Conservation (phyloP, 2,797 vertebrate genomes). For the Schizopygopsis pylzovi region DNA sequence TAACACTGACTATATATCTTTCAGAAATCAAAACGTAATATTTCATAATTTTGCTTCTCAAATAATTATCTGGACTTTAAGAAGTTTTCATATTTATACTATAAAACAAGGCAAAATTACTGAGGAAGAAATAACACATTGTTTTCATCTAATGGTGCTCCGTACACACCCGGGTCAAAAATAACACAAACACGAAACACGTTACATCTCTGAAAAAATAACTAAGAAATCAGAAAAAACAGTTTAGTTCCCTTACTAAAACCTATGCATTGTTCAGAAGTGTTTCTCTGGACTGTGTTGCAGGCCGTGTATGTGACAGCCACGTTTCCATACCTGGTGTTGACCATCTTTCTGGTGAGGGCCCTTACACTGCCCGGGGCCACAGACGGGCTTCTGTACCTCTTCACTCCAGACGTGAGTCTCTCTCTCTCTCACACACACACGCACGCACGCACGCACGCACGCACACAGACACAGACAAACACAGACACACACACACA, state of each 20-base stretch:
- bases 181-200: not conserved
- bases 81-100: too few species aligned
- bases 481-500: too few species aligned
- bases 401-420: slow-evolving; percentile 90
- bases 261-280: not conserved
- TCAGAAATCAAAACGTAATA: too few species aligned
- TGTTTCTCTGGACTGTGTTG: not conserved
- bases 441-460: not conserved
- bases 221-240: too few species aligned
- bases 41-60: too few species aligned
- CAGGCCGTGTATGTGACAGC: slow-evolving; percentile 90
- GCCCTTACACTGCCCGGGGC: slow-evolving; percentile 88
- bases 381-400: slow-evolving; percentile 79
- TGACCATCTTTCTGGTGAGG: slow-evolving; percentile 87
- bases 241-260: not conserved
- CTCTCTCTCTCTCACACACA: not conserved
- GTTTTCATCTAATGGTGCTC: not conserved
- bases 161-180: too few species aligned
- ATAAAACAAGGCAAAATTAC: too few species aligned
- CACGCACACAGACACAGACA: not conserved
- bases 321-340: slow-evolving; percentile 87
- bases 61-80: too few species aligned
- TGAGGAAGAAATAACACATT: too few species aligned
- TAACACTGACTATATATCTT: too few species aligned
- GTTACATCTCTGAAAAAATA: not conserved